Conservation (phyloP, 2,888 invertebrate species). For the Eledona agricola region DNA sequence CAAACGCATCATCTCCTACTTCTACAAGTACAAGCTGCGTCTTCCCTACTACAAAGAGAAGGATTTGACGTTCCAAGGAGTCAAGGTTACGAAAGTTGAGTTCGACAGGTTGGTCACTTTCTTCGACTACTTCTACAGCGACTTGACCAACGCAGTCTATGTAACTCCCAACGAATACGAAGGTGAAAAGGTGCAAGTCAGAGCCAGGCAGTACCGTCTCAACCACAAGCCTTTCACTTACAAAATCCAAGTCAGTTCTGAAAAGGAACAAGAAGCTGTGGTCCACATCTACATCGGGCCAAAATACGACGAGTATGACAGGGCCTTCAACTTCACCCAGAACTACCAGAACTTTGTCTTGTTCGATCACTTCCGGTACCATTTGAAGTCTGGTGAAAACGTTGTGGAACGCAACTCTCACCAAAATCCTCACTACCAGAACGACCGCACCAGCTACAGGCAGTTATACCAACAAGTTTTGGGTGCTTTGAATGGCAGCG, state of each 20-base stretch:
- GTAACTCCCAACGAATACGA: constrained; percentile 63
- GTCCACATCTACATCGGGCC: constrained; percentile 76
- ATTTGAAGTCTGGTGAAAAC: constrained; percentile 72
- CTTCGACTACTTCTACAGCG: constrained; percentile 72
- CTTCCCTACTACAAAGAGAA: constrained; percentile 70
- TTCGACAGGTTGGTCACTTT: constrained; percentile 74
- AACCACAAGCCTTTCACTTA: constrained; percentile 75
- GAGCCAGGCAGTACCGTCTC: constrained; percentile 74
- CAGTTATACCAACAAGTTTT: constrained; percentile 72
- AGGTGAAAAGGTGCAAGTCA: constrained; percentile 62
- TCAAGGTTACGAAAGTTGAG: constrained; percentile 69
- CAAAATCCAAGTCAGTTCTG: constrained; percentile 68
- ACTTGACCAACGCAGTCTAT: constrained; percentile 68
- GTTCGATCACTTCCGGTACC: constrained; percentile 69
- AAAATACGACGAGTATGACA: constrained; percentile 70
- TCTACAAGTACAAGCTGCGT: constrained; percentile 68
- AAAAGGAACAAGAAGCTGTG: constrained; percentile 67
- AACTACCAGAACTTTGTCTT: constrained; percentile 70
- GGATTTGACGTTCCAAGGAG: constrained; percentile 68
- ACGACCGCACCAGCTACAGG: constrained; percentile 71
- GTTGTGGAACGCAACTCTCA: constrained; percentile 73
- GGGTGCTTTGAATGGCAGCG: constrained; percentile 61
- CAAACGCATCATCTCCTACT: constrained; percentile 69
- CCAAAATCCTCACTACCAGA: constrained; percentile 71
- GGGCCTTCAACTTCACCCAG: constrained; percentile 64